A percentile compares a stretch with the other conserved stretches of the same genome.
Conservation (phyloP, 2,888 invertebrate species). For the Halictus quadricinctus region DNA sequence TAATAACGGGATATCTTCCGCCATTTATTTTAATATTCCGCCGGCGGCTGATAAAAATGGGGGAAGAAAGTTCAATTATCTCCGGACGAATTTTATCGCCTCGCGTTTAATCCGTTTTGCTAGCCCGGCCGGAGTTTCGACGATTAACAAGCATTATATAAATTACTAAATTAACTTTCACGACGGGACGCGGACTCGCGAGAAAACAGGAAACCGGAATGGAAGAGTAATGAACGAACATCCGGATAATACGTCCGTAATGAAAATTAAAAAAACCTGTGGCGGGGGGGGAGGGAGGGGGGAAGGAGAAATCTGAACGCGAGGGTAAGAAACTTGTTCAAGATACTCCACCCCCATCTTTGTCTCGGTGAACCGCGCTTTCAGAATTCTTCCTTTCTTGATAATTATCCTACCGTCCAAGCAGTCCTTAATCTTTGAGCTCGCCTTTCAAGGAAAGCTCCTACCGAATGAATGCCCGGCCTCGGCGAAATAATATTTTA, state of each 20-base stretch:
- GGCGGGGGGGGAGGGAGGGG: background rate
- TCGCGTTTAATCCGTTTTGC: slow-evolving; percentile 23
- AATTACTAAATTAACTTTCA: slow-evolving; percentile 5
- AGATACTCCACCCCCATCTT: slow-evolving; percentile 60
- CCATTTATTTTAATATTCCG: slow-evolving; percentile 71
- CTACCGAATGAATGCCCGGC: slow-evolving; percentile 75
- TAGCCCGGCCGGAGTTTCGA: slow-evolving; percentile 53
- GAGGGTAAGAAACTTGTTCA: slow-evolving; percentile 48
- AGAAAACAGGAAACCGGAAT: background rate
- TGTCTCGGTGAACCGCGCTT: slow-evolving; percentile 77
- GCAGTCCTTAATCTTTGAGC: slow-evolving; percentile 77
- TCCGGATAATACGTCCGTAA: slow-evolving; percentile 33
- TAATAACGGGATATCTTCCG: slow-evolving; percentile 60
- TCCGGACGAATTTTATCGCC: slow-evolving; percentile 26
- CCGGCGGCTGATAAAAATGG: slow-evolving; percentile 1
- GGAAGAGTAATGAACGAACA: slow-evolving; percentile 33
- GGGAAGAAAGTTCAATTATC: slow-evolving; percentile 22
- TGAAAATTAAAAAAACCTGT: slow-evolving; percentile 64
- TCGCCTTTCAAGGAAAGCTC: slow-evolving; percentile 75
- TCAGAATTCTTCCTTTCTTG: slow-evolving; percentile 77
- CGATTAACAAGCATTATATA: slow-evolving; percentile 8
- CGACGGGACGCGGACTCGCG: background rate
- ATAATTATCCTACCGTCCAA: slow-evolving; percentile 79
- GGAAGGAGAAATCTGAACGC: slow-evolving; percentile 27
- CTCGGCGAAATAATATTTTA: slow-evolving; percentile 80